Evolutionary conservation across 2,797 vertebrate species (phyloP), one percentile per base, ranked within the genome.

Genomic region (Sparus aurata): DNA sequence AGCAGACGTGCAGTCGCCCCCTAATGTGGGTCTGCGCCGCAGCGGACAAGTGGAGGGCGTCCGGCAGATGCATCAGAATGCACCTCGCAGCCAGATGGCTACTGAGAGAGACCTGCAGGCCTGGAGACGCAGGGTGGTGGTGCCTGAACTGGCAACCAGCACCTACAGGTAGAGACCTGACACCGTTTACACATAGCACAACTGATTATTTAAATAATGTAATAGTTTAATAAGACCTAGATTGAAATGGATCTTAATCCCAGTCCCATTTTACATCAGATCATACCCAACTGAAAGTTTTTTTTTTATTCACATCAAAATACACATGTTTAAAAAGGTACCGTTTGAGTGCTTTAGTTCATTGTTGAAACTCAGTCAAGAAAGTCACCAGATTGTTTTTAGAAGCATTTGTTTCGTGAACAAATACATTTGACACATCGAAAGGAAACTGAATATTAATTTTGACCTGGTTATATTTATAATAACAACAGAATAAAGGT

Each of bases 21-120:
- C 98, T 34, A 98, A 98, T 60, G 98, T 98, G 47, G 98, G 97
- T 7, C 93, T 99, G 62, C 95, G 98, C 6, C 97, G 98, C 41
- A 99, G 97, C 2, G 98, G 98, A 12, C 98, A 99, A 89, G 98
- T 98, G 79, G 98, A 99, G 91, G 98, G 98, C 0, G 98, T 99
- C 18, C 96, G 97, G 20, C 98, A 99, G 85, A 98, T 98, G 98
- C 98, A 99, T 87, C 97, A 98, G 84, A 99, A 98, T 7, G 97
- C 98, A 9, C 97, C 98, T 0, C 96, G 97, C 22, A 99, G 98
- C 93, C 98, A 99, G 85, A 99, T 99, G 81, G 98, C 98, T 66
- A 99, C 97, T 0, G 97, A 99, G 86, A 92, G 97, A 60, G 98
- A 99, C 89, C 94, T 99, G 54, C 97, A 98, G 93, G 97, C 98